Evolutionary conservation across 2,888 invertebrate species (phyloP).

Genomic region (Sceliomorpha sp.): DNA sequence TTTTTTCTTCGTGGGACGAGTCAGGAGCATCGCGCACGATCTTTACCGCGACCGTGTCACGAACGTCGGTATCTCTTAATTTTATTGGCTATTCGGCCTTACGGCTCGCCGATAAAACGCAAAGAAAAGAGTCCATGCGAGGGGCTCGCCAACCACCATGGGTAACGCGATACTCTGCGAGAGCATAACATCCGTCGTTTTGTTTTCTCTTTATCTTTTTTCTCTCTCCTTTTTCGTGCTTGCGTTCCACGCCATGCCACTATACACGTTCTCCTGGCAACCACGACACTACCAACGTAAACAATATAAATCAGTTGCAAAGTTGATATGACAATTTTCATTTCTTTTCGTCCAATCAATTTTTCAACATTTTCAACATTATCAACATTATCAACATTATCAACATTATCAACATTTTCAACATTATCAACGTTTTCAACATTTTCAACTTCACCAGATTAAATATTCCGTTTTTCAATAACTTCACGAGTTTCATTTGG

Average conservation of each 20-base stretch:
- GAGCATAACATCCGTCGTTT: constrained; percentile 54
- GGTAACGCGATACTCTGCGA: constrained; percentile 58
- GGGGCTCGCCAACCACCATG: constrained; percentile 48
- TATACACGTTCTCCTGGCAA: constrained; percentile 49
- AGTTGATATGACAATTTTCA: no score
- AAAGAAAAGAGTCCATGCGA: constrained; percentile 46
- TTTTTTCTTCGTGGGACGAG: constrained; percentile 58
- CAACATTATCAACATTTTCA: no score
- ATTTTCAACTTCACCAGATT: no score
- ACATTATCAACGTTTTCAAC: no score
- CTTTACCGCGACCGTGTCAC: constrained; percentile 58
- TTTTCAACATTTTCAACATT: no score
- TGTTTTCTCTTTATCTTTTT: constrained; percentile 45
- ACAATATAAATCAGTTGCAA: constrained; percentile 28
- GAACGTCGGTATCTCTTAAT: constrained; percentile 61
- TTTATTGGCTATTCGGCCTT: constrained; percentile 59
- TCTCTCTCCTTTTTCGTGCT: constrained; percentile 38
- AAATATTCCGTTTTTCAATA: no score
- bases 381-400: no score
- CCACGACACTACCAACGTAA: constrained; percentile 27
- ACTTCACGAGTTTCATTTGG: no score
- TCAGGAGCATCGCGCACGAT: constrained; percentile 56
- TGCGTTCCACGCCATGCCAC: constrained; percentile 39
- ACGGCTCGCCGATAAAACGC: constrained; percentile 57
- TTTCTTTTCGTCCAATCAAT: no score